Evolutionary conservation across 2,113 vertebrate genomes (phyloP).

Genomic region (Boulengeromyrus knoepffleri): DNA sequence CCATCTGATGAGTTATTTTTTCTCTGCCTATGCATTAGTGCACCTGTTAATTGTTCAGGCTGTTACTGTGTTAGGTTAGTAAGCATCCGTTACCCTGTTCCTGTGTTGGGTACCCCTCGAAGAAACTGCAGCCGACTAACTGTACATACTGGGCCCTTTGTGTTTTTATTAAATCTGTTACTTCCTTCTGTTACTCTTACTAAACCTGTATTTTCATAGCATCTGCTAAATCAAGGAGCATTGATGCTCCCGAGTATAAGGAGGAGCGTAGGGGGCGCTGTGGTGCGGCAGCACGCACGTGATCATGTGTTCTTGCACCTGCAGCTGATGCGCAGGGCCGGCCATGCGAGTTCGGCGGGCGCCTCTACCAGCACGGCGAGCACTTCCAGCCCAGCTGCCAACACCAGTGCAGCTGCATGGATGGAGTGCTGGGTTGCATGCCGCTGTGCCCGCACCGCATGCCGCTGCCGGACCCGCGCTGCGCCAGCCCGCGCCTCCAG

Average conservation of each 20-base stretch:
- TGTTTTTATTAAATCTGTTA: not conserved
- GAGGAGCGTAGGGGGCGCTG: not conserved
- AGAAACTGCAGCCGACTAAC: not conserved
- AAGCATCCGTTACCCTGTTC: not conserved
- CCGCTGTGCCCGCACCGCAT: constrained; percentile 58
- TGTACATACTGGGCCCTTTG: not conserved
- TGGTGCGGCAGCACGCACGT: not conserved
- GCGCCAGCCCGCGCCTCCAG: constrained; percentile 45
- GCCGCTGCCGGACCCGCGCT: constrained; percentile 48
- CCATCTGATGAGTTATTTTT: not conserved
- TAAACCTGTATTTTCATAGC: not conserved
- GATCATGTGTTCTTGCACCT: not conserved
- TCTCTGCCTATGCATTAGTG: not conserved
- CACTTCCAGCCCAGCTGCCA: constrained; percentile 64
- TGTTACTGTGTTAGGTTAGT: not conserved
- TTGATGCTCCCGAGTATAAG: not conserved
- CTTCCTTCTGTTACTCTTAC: not conserved
- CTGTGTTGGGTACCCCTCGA: not conserved
- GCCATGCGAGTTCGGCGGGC: constrained; percentile 58
- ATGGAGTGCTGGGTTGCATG: constrained; percentile 66
- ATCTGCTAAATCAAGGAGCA: not conserved
- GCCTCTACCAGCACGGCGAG: constrained; percentile 61
- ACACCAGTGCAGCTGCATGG: constrained; percentile 64
- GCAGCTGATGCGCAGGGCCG: constrained; percentile 58
- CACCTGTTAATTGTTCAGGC: not conserved